Base-by-base conservation (phyloP, 2,113 vertebrate species). In the Prochilodus magdalenae region DNA sequence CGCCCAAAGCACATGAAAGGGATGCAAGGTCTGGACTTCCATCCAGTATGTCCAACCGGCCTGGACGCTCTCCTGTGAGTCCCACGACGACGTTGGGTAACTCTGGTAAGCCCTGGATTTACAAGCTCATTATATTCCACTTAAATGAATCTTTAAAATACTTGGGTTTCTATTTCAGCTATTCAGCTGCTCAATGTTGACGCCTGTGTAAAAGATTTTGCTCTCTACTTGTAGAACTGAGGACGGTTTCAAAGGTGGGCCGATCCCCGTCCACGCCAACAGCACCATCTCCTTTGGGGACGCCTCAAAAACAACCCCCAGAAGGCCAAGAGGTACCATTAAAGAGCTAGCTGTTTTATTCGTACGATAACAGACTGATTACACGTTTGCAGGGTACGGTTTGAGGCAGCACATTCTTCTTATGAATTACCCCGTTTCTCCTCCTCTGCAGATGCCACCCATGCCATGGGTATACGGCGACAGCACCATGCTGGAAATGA, bases 401-500 rank as follows among this genome's bases (percentile, higher is more conserved):
- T 53, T 84, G 79, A 22, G 30, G 83, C 53, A 4, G 16, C 26
- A 72, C 27, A 24, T 33, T 44, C 29, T n/a, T 14, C 3, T 0
- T 65, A 26, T 22, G 27, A 71, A 53, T 55, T 3, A 73, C 24
- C 13, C 26, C 47, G 29, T 24, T 66, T 36, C 18, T 15, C 66
- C 20, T 49, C 11, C 66, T 14, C 87, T 69, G 86, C 77, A 98
- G 97, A 95, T 98, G 93, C 94, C 96, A 1, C 96, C 96, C 89
- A 96, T 98, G 95, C 97, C 96, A 76, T 99, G 98, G 98, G 92
- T 97, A 89, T 97, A 96, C 87, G 97, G 97, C 81, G 98, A 99
- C 93, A 96, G 95, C 88, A 99, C 96, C 4, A 98, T 99, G 97
- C 92, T 99, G 86, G 97, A 99, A 85, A 97, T 97, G 94, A 99